These are phyloP conservation scores for Pocota personata DNA, from an alignment of 2,888 invertebrate genomes.

Conservation along the genomic window DNA sequence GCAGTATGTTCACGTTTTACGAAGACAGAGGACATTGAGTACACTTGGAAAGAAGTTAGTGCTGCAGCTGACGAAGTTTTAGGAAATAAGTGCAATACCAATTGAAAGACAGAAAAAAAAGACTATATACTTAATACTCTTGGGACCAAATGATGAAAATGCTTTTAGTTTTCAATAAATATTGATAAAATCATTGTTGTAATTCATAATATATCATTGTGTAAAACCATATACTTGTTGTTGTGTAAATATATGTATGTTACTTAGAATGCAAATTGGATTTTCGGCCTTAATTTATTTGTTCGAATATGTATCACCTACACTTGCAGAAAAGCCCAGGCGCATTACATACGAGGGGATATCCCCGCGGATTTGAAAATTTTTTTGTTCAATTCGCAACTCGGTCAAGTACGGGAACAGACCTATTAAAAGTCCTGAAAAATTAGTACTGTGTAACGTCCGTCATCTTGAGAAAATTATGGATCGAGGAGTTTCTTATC, in stretches of 20 bases:
- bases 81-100: constrained; percentile 77
- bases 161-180: constrained; percentile 15
- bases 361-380: no score
- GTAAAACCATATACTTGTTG: constrained; percentile 33
- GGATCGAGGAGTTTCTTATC: no score
- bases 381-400: no score
- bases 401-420: no score
- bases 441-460: no score
- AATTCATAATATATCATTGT: constrained; percentile 46
- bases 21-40: constrained; percentile 90
- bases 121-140: background rate
- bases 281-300: background rate
- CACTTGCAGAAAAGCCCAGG: no score
- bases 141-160: constrained; percentile 53
- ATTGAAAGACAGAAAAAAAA: constrained; percentile 1
- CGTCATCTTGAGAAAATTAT: no score
- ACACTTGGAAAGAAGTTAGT: constrained; percentile 94
- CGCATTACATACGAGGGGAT: no score
- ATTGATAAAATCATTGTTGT: constrained; percentile 15
- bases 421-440: no score
- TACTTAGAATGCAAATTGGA: background rate
- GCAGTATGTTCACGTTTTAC: constrained; percentile 95
- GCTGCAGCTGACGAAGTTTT: constrained; percentile 89
- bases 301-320: no score
- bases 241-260: constrained; percentile 19